Evolutionary conservation across 2,797 vertebrate genomes (phyloP), one percentile per base, ranked within the genome.

Genomic region (Danio kyathit): DNA sequence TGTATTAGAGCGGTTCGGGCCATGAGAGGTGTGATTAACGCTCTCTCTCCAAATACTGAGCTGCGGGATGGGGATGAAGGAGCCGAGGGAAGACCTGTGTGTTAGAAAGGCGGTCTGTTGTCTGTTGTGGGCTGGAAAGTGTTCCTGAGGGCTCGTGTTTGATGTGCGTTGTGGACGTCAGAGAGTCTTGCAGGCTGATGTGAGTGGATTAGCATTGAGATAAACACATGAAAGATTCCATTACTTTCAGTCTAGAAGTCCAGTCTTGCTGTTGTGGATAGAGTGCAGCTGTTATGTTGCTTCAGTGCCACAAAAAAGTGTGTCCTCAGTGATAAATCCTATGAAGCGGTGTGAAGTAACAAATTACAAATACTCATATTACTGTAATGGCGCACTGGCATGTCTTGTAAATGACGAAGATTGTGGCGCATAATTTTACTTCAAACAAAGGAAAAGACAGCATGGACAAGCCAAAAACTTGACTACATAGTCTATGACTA

Each of bases 1-100:
- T 81, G 77, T 69, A 78, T 57, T 41, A 81, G 21, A 74, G 9
- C 13, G 1, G 64, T 78, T 76, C 67, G 69, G 75, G 67, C 63
- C 69, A 72, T 71, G 77, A 86, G 73, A 80, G 19, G 67, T 77
- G 54, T 78, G 83, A 86, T 79, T 72, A 76, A 84, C 61, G 76
- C 66, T 82, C 40, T 80, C 76, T 81, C 29, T 60, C n/a, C 16
- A 63, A 65, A 52, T 48, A 77, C 41, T 71, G 21, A 9, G 71
- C 71, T 54, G 63, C 63, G 16, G 65, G 49, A 71, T n/a, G 1
- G 6, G 7, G 40, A 16, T 43, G 51, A 56, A 71, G 57, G 57
- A 61, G 79, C 40, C n/a, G 75, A 51, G 59, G 64, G 63, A 60
- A 16, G 11, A 43, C 43, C 29, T 17, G 59, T 73, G 60, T 21